Percentiles rank a stretch among this genome's conserved stretches.
These are phyloP conservation scores for Syrista parreyssii DNA, from an alignment of 2,888 invertebrate genomes.

Conservation along the genomic window DNA sequence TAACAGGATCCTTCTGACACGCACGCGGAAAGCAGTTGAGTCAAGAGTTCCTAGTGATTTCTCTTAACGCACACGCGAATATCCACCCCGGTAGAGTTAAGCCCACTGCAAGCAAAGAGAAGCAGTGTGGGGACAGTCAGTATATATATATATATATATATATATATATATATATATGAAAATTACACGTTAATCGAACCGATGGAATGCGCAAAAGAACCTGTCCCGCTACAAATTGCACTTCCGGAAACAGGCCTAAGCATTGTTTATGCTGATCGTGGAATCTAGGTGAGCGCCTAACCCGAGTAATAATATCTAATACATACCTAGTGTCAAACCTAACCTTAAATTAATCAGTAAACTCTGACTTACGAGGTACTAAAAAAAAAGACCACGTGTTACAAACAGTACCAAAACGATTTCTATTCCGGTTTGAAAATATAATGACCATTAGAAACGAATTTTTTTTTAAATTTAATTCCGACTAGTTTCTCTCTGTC, in stretches of 20 bases:
- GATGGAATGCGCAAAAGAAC: not conserved
- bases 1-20: not conserved
- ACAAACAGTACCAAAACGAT: not conserved
- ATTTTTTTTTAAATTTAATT: too few relatives aligned
- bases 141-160: too few relatives aligned
- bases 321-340: too few relatives aligned
- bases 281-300: not conserved
- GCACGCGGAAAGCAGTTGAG: not conserved
- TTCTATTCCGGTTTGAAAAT: not conserved
- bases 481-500: too few relatives aligned
- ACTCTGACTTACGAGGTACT: too few relatives aligned
- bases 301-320: too few relatives aligned
- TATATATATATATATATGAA: not conserved
- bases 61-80: not conserved
- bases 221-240: constrained; percentile 1
- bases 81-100: not conserved
- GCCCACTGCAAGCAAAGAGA: too few relatives aligned
- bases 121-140: too few relatives aligned
- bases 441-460: too few relatives aligned
- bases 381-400: too few relatives aligned
- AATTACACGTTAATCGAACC: constrained; percentile 4
- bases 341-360: too few relatives aligned
- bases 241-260: constrained; percentile 6
- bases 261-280: not conserved
- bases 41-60: not conserved